These are phyloP conservation scores for Perognathus longimembris DNA, from an alignment of 2,113 vertebrate genomes.

Conservation along the genomic window DNA sequence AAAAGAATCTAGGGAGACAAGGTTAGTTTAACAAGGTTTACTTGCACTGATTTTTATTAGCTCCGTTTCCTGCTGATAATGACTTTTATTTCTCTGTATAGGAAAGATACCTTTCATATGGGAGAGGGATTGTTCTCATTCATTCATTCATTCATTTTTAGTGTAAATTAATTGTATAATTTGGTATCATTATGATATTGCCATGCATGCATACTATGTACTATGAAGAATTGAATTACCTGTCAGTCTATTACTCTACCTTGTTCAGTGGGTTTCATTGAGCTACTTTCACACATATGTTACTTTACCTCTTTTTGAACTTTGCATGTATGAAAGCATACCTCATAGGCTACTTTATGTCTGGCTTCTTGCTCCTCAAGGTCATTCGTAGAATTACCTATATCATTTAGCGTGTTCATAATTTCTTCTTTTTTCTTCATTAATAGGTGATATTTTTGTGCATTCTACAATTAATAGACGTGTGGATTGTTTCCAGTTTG, in stretches of 20 bases:
- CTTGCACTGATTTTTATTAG: constrained; percentile 9
- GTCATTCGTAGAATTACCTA: not conserved
- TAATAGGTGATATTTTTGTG: not conserved
- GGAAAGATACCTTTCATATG: not conserved
- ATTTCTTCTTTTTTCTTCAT: not conserved
- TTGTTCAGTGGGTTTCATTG: too few relatives aligned
- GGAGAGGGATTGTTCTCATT: not conserved
- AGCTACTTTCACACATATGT: too few relatives aligned
- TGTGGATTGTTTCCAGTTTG: not conserved
- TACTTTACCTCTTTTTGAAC: not conserved
- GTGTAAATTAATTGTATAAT: too few relatives aligned
- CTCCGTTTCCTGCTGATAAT: not conserved
- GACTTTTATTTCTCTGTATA: not conserved
- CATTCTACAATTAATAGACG: not conserved
- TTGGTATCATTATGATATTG: too few relatives aligned
- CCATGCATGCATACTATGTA: too few relatives aligned
- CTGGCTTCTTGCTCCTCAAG: not conserved
- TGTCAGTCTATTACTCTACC: too few relatives aligned
- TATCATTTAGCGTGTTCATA: not conserved
- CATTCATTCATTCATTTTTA: too few relatives aligned
- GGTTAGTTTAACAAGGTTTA: not conserved
- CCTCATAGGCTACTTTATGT: not conserved
- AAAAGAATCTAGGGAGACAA: not conserved
- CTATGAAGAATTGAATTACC: too few relatives aligned
- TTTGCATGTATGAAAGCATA: not conserved